Evolutionary conservation across 2,797 vertebrate genomes (phyloP).

Genomic region (Centropyge bicolor): DNA sequence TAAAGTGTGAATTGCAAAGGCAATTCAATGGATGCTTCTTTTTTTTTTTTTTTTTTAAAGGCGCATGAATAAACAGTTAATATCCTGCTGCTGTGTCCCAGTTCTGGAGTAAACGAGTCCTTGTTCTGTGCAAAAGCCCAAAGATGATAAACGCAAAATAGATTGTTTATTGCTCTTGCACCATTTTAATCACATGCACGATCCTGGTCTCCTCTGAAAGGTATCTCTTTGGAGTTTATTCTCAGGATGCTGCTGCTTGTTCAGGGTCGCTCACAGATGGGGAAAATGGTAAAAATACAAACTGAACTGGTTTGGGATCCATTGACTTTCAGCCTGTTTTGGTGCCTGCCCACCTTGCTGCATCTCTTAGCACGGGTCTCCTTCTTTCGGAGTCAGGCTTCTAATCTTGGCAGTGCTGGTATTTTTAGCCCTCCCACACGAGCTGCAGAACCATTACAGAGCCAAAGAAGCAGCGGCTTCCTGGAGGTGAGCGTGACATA

Average conservation of each 20-base stretch:
- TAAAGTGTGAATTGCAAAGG: no score
- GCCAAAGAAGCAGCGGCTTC: background rate
- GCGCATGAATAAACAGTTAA: constrained; percentile 2
- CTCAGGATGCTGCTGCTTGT: no score
- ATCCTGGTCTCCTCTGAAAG: background rate
- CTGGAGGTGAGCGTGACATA: background rate
- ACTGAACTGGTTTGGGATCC: no score
- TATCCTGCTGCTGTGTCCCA: background rate
- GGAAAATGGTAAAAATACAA: no score
- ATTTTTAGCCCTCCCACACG: background rate
- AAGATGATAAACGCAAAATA: background rate
- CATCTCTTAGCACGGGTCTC: background rate
- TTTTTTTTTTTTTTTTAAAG: background rate
- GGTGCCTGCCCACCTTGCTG: background rate
- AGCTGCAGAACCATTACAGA: background rate
- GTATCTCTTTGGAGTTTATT: no score
- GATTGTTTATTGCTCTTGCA: background rate
- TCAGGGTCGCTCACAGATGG: no score
- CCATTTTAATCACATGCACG: background rate
- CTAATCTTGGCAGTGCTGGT: background rate
- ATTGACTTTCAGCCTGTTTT: background rate
- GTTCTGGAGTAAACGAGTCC: background rate
- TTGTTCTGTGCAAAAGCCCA: background rate
- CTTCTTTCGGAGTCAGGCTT: background rate
- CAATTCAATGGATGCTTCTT: no score